These are phyloP conservation scores for Heliornis fulica DNA, from an alignment of 2,113 vertebrate species.

Conservation along the genomic window DNA sequence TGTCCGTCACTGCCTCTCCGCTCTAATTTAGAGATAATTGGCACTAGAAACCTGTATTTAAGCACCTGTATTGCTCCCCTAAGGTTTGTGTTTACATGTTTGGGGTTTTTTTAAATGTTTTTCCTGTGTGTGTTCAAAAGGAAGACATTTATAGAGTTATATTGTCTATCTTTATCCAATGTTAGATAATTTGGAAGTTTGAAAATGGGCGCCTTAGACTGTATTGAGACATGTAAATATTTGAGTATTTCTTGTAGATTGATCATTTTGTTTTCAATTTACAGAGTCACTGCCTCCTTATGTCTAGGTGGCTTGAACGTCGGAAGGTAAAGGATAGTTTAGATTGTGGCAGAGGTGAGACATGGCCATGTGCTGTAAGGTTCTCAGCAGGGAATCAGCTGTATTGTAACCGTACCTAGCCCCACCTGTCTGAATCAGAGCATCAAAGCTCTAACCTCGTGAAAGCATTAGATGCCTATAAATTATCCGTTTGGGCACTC, in stretches of 20 bases:
- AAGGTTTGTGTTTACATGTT: neutral
- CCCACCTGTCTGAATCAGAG: neutral
- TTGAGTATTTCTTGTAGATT: neutral
- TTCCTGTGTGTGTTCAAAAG: neutral
- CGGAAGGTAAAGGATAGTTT: neutral
- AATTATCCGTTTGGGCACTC: neutral
- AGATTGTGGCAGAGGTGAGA: neutral
- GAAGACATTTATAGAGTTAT: neutral
- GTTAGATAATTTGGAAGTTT: neutral
- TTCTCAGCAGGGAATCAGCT: neutral
- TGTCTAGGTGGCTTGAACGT: neutral
- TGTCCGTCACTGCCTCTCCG: neutral
- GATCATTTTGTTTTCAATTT: neutral
- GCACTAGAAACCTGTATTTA: neutral
- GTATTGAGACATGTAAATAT: neutral
- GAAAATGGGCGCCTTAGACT: neutral
- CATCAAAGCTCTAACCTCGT: neutral
- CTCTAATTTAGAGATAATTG: neutral
- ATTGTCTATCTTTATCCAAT: neutral
- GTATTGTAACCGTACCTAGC: neutral
- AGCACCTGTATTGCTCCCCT: neutral
- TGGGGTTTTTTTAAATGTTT: neutral
- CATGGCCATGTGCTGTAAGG: no score
- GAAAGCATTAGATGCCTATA: neutral
- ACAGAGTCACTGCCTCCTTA: neutral